These are phyloP conservation scores for Trichosurus vulpecula DNA, from an alignment of 2,797 vertebrate species.

Conservation along the genomic window DNA sequence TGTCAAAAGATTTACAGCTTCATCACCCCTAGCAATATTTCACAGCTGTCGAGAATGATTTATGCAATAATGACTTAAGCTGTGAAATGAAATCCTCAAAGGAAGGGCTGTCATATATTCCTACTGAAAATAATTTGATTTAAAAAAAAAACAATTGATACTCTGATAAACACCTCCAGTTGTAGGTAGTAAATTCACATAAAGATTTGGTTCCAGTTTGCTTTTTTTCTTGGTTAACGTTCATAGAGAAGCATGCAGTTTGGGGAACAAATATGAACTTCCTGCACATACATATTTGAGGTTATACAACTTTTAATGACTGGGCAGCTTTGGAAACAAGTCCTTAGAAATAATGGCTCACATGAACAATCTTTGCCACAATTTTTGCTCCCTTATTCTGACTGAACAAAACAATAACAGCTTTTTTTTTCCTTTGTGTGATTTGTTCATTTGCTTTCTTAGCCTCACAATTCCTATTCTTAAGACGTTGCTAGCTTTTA, in stretches of 20 bases:
- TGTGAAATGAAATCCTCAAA: conserved; percentile 83
- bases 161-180: conserved; percentile 75
- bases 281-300: conserved; percentile 18
- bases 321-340: conserved; percentile 22
- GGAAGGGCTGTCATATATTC: conserved; percentile 82
- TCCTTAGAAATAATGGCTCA: conserved; percentile 61
- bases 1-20: conserved; percentile 85
- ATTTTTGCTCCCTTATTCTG: neutral
- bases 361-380: conserved; percentile 20
- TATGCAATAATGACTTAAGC: conserved; percentile 85
- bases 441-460: conserved; percentile 10
- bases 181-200: conserved; percentile 46
- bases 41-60: conserved; percentile 86
- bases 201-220: conserved; percentile 44
- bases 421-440: conserved; percentile 12
- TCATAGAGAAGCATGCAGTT: neutral
- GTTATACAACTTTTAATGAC: conserved; percentile 57
- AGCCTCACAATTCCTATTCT: conserved; percentile 1
- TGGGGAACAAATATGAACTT: neutral
- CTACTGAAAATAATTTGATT: conserved; percentile 79
- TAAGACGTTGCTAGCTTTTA: neutral
- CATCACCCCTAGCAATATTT: conserved; percentile 85
- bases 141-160: conserved; percentile 65
- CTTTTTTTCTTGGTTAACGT: neutral
- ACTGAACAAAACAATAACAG: conserved; percentile 15